Evolutionary conservation across 37 sponge, comb jelly and placozoan species (phyloP).

Genomic region (Cliona cf. orientalis): DNA sequence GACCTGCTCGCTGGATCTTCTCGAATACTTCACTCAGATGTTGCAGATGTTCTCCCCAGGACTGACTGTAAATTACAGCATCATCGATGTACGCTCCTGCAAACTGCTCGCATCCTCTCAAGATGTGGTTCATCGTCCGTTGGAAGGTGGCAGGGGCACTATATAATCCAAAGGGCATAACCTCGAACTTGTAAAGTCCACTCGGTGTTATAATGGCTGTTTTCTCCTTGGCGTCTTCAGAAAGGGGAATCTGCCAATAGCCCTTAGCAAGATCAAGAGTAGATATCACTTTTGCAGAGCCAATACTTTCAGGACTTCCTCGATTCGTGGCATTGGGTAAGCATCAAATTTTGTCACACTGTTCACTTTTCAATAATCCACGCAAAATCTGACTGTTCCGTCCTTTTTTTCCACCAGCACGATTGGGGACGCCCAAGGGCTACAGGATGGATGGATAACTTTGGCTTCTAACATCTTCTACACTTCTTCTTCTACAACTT

Average conservation of each 20-base stretch:
- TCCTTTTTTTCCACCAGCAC: slow-evolving; percentile 61
- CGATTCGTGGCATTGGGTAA: slow-evolving; percentile 58
- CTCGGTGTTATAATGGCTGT: slow-evolving; percentile 53
- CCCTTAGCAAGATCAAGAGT: slow-evolving; percentile 54
- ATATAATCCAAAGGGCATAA: slow-evolving; percentile 58
- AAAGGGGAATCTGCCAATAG: slow-evolving; percentile 70
- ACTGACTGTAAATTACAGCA: slow-evolving; percentile 37
- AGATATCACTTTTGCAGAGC: slow-evolving; percentile 36
- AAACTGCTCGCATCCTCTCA: slow-evolving; percentile 9
- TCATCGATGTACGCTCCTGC: slow-evolving; percentile 65
- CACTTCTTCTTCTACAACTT: slow-evolving; percentile 29
- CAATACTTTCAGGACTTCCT: slow-evolving; percentile 46
- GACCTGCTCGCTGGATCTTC: slow-evolving; percentile 28
- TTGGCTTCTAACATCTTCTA: slow-evolving; percentile 47
- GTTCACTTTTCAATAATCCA: slow-evolving; percentile 52
- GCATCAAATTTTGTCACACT: slow-evolving; percentile 30
- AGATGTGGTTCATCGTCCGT: slow-evolving; percentile 46
- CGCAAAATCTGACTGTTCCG: slow-evolving; percentile 44
- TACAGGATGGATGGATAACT: slow-evolving; percentile 36
- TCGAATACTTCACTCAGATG: slow-evolving; percentile 30
- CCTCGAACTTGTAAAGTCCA: slow-evolving; percentile 35
- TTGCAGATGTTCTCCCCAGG: slow-evolving; percentile 57
- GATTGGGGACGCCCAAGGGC: slow-evolving; percentile 62
- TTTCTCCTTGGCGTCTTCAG: not conserved
- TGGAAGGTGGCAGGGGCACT: slow-evolving; percentile 72